Evolutionary conservation across 1,140 invertebrate genomes (phyloP), one percentile per base, ranked within the genome.

Genomic region (Eubasilissa regina): DNA sequence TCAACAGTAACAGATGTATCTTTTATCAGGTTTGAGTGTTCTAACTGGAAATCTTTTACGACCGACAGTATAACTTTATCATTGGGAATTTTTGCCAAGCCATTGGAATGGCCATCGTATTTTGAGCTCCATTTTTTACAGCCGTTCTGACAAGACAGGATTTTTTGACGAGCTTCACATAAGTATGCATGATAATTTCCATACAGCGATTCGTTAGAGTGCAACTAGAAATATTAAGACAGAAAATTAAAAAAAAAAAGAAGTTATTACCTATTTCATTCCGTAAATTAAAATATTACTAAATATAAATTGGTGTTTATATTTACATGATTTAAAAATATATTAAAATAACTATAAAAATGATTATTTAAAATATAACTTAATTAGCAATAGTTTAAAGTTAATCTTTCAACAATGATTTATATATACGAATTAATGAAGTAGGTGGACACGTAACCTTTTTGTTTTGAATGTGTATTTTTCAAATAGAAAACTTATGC

Each of bases 151-250:
- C 95, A 95, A 8, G 92, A 89, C 21, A 91, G 89, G 47, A 98
- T 95, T 85, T 93, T 93, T 82, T 92, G 91, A 77, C 94, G 90
- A 1, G 96, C 96, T 85, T 97, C 95, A 83, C 93, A 93, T 13
- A 98, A 88, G 85, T 96, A 96, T 8, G 94, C 94, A 85, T 95
- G 94, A 85, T 95, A 95, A 87, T 95, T 95, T 17, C 93, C 93
- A 84, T 93, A 94, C 68, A 95, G 85, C 79, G 87, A 87, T 80
- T 89, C 89, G 84, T 88, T 88, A 66, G 88, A 85, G 70, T 89
- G 88, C 85, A 89, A 81, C 58, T 88, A 86, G 13, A 79, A 75
- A 80, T 8, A 70, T 60, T 60, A 60, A 25, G 17, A 60, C 13
- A 60, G 17, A 68, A 21, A 21, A 13, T 7, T 45, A 35, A 35